These are phyloP conservation scores for Archivesica marissinica DNA, from an alignment of 1,140 invertebrate species.

Conservation along the genomic window DNA sequence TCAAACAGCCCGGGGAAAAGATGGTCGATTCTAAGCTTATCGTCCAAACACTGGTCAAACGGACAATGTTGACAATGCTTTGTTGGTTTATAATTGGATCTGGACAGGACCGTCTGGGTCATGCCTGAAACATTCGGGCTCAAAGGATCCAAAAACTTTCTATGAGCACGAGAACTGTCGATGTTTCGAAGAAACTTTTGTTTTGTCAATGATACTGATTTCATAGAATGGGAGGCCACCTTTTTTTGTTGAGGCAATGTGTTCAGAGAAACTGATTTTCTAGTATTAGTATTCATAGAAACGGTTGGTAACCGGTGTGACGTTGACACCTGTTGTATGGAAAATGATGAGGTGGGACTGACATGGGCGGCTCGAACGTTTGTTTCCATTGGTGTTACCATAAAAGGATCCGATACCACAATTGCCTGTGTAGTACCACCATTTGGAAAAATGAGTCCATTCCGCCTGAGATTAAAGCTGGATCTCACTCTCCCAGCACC, in stretches of 20 bases:
- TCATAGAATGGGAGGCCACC: no score
- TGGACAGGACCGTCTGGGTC: constrained; percentile 13
- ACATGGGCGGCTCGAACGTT: background rate
- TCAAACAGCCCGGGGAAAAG: constrained; percentile 57
- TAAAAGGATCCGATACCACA: background rate
- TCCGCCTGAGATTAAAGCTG: constrained; percentile 5
- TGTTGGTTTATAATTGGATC: constrained; percentile 7
- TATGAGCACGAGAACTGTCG: background rate
- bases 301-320: background rate
- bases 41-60: constrained; percentile 58
- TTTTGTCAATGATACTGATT: constrained; percentile 3
- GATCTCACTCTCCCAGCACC: background rate
- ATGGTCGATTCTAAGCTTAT: constrained; percentile 37
- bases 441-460: background rate
- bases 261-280: background rate
- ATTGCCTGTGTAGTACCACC: background rate
- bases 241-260: no score
- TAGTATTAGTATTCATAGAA: background rate
- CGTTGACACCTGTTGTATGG: background rate
- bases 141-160: constrained; percentile 36
- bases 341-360: background rate
- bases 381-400: background rate
- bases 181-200: background rate
- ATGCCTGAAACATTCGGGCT: background rate
- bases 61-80: constrained; percentile 54